These are phyloP conservation scores for Drosophila diplacantha DNA, from an alignment of 2,888 invertebrate genomes.

Conservation along the genomic window DNA sequence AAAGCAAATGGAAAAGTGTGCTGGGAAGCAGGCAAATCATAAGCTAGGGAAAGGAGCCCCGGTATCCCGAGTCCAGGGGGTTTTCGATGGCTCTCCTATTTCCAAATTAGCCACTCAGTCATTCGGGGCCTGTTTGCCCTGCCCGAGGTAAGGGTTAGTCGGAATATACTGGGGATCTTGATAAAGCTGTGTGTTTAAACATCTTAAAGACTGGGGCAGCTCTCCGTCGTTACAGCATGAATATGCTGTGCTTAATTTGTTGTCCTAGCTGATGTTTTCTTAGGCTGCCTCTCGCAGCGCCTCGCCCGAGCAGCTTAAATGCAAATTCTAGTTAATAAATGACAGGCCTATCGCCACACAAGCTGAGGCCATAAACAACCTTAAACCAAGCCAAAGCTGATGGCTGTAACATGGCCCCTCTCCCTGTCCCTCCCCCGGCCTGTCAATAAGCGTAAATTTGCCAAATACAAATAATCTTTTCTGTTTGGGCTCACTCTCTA, in stretches of 20 bases:
- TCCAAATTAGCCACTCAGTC: slow-evolving; percentile 36
- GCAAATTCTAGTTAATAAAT: slow-evolving; percentile 65
- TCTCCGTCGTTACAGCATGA: slow-evolving; percentile 8
- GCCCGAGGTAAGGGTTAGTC: slow-evolving; percentile 23
- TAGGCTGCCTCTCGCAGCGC: slow-evolving; percentile 33
- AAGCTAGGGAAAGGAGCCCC: slow-evolving; percentile 5
- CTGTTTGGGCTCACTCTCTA: slow-evolving; percentile 32
- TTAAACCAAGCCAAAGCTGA: slow-evolving; percentile 30
- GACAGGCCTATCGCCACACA: slow-evolving; percentile 60
- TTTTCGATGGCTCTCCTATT: slow-evolving; percentile 6
- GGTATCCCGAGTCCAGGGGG: slow-evolving; percentile 10
- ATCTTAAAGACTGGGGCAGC: slow-evolving; percentile 31
- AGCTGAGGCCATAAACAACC: slow-evolving; percentile 58
- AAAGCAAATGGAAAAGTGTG: slow-evolving; percentile 55
- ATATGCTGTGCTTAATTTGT: slow-evolving; percentile 33
- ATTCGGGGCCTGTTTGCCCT: slow-evolving; percentile 21
- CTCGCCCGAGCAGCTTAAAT: slow-evolving; percentile 50
- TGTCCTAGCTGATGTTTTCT: slow-evolving; percentile 52
- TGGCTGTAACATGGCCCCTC: slow-evolving; percentile 15
- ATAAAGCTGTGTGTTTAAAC: slow-evolving; percentile 24
- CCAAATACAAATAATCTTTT: slow-evolving; percentile 63
- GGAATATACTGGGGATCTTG: slow-evolving; percentile 22
- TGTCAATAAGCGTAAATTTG: slow-evolving; percentile 69
- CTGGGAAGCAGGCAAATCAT: slow-evolving; percentile 24
- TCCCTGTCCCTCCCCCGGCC: background rate